Evolutionary conservation across 2,888 invertebrate genomes (phyloP), one percentile per base, ranked within the genome.

Genomic region (Tineola bisselliella): DNA sequence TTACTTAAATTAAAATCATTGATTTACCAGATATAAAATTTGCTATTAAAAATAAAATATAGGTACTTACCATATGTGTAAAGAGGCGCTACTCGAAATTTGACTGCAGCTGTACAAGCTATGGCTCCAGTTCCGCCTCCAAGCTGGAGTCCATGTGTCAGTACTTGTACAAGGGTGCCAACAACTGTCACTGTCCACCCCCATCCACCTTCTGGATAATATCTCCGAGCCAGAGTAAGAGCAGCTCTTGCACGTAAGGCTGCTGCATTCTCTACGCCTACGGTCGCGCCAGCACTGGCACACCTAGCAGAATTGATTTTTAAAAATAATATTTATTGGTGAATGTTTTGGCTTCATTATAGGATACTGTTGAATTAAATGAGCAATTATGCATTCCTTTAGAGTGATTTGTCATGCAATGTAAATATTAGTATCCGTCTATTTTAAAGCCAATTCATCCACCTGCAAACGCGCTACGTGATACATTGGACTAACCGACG

Each of bases 181-280:
- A 93, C 93, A 61, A 90, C 88, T 58, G 92, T 90, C 63, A 95
- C 89, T 60, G 94, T 90, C 93, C 93, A 95, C 13, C 95, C 94
- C 94, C 94, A 95, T 12, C 94, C 94, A 2, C 94, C 94, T 82
- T 95, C 95, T 3, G 94, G 94, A 77, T 94, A 94, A 81, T 94
- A 94, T 68, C 94, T 92, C 33, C 92, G 88, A 62, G 91, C 91
- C 56, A 92, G 86, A 56, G 91, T 88, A 60, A 91, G 84, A 10
- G 91, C 88, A 0, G 91, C 91, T 52, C 91, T 89, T 48, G 90
- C 88, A 64, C 90, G 87, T 58, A 88, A 68, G n/a, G 81, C 86
- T 8, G 83, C 81, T 61, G 83, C 77, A 6, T 86, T 84, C 69
- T 84, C 86, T 67, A 79, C 72, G 64, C 87, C 76, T 63, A 84